Evolutionary conservation across 2,113 vertebrate species (phyloP), one percentile per base, ranked within the genome.

Genomic region (Calypte anna): DNA sequence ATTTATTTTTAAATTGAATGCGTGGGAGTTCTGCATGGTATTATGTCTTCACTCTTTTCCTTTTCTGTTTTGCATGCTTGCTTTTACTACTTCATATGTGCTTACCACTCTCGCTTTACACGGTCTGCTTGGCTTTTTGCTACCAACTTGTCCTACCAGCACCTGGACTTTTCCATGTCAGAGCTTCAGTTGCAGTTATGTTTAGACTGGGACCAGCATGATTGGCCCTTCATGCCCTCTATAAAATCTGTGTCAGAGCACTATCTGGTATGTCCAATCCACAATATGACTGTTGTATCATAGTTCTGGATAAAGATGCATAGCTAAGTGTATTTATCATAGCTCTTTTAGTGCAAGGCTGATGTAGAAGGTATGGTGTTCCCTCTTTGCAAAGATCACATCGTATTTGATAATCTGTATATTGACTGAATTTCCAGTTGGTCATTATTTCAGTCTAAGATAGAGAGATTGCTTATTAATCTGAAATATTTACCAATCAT

Each of bases 191-290:
- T 98, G 97, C 98, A 98, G 97, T 98, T 98, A 92, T 98, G 97
- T 98, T 98, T 99, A 98, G 97, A 98, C 98, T 97, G 98, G 98
- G 98, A 98, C 98, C 98, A 98, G 98, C 97, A 98, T 97, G 98
- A 98, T 78, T 98, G 98, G 98, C 98, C 98, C 98, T 98, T 98
- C 98, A 97, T 96, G 96, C 98, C 98, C 92, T 98, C 98, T 98
- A 79, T 99, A 97, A 99, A 98, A 98, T 98, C 98, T 97, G 98
- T 98, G 96, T 98, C 97, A 97, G 92, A 98, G 86, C 98, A 86
- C 97, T 99, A 98, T 78, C 98, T 98, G 98, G 98, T 99, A 98
- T 98, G 98, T 99, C 97, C 80, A 94, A 94, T 84, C 43, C 85
- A 82, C 76, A 91, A 64, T 88, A 67, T 86, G 27, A 61, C 70